Evolutionary conservation across 2,888 invertebrate species (phyloP).

Genomic region (Acronicta leporina): DNA sequence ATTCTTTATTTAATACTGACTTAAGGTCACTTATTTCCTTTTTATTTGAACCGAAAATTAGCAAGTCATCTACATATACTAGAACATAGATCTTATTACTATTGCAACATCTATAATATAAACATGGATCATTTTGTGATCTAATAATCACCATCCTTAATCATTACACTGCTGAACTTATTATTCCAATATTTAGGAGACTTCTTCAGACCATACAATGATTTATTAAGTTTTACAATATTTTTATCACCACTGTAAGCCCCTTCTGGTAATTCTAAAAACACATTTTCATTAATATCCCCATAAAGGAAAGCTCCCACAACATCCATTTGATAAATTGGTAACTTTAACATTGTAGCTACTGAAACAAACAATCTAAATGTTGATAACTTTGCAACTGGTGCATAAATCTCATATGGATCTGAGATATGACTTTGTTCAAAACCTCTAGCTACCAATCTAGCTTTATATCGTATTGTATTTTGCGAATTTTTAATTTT

Average conservation of each 20-base stretch:
- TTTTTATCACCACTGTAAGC: conserved; percentile 9
- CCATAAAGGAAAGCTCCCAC: conserved; percentile 47
- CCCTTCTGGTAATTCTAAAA: conserved; percentile 37
- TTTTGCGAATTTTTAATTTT: conserved; percentile 41
- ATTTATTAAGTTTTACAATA: conserved; percentile 22
- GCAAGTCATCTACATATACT: conserved; percentile 24
- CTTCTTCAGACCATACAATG: conserved; percentile 18
- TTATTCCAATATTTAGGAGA: conserved; percentile 18
- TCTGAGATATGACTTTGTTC: conserved; percentile 29
- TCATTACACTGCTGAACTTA: conserved; percentile 19
- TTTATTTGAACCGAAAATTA: conserved; percentile 17
- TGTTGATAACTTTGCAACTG: conserved; percentile 37
- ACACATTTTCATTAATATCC: conserved; percentile 44
- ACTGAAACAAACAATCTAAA: no score
- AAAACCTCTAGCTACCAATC: conserved; percentile 44
- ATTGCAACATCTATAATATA: conserved; percentile 6
- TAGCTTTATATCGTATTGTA: conserved; percentile 46
- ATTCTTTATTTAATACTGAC: conserved; percentile 10
- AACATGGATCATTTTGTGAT: conserved; percentile 18
- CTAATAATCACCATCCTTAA: conserved; percentile 17
- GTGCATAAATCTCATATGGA: conserved; percentile 37
- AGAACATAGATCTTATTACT: conserved; percentile 14
- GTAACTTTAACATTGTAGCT: not conserved
- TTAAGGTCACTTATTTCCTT: conserved; percentile 4
- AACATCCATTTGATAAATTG: conserved; percentile 11